Base-by-base conservation (phyloP, 2,888 invertebrate species). In the Tachina lurida region DNA sequence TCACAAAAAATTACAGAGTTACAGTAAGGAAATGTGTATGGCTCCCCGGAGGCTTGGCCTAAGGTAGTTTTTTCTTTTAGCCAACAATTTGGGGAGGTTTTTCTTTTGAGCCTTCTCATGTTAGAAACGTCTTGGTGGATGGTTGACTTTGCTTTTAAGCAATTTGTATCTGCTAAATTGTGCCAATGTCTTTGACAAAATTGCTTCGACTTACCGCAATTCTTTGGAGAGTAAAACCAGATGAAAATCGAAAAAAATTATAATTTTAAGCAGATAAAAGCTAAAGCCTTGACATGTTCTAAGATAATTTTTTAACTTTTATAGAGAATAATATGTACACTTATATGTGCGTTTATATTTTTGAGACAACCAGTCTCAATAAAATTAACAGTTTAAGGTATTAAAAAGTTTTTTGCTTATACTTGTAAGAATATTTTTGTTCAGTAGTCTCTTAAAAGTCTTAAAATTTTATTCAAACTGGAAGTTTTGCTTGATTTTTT, bases 101-200 rank as follows among this genome's bases (percentile, higher is more conserved):
- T 41, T 60, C 31, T 19, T 19, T 49, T 45, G 49, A 43, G n/a
- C 10, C 10, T 43, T 4, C 19, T 15, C 47, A 19, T n/a, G n/a
- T 73, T 9, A 45, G 65, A 19, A 58, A 39, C 15, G 4, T 47
- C 52, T 9, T 58, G 2, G 58, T 49, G 13, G 63, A 43, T 60
- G 13, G 56, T 31, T 31, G 31, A 7, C n/a, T 78, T 75, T 60
- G 75, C 86, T 83, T 85, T 79, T 71, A 75, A 76, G 86, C 76
- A 79, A 86, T 86, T 83, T 83, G 79, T 76, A 62, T 54, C 76
- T 83, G 79, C 62, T 76, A 86, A 86, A 86, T 83, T 79, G 67
- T 77, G 73, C 56, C 86, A 86, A 85, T 74, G 81, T 77, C 58
- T 81, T 75, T 67, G 10, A 13, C 17, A 62, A 83, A 79, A 70